A percentile compares a stretch with the other conserved stretches of the same genome.
phyloP scores from a whole-genome alignment of 2,888 invertebrate genomes.

The Hoplodrina blanda region DNA sequence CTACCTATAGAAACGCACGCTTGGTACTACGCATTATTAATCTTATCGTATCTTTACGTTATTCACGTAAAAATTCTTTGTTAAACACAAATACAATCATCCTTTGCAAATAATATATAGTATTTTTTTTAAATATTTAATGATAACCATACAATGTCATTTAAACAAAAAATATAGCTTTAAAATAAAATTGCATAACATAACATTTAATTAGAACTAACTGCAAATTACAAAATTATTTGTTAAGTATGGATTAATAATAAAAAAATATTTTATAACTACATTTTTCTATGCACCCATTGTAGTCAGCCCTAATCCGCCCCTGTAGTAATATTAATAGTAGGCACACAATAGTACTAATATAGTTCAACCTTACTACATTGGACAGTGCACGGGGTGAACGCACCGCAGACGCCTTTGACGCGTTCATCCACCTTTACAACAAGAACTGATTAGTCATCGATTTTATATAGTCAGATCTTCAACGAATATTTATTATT shows the following conservation, averaged over 20 bases:
- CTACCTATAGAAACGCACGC: too few species aligned
- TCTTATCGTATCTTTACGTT: neutral
- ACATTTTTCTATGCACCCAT: constrained; percentile 5
- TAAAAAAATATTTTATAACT: neutral
- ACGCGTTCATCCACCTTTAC: constrained; percentile 69
- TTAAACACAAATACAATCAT: too few species aligned
- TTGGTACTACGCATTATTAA: too few species aligned
- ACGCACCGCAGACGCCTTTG: constrained; percentile 64
- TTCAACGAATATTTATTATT: constrained; percentile 37
- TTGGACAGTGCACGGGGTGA: constrained; percentile 69
- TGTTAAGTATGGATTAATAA: too few species aligned
- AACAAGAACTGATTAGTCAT: constrained; percentile 68
- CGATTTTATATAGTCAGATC: constrained; percentile 67
- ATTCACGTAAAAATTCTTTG: neutral
- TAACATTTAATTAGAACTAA: too few species aligned
- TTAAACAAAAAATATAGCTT: too few species aligned
- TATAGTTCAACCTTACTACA: constrained; percentile 70
- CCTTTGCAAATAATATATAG: neutral
- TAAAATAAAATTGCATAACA: too few species aligned
- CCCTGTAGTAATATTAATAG: constrained; percentile 55
- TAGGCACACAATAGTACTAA: constrained; percentile 66
- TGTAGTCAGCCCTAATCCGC: constrained; percentile 28
- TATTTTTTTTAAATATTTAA: too few species aligned
- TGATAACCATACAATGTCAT: too few species aligned
- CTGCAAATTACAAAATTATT: too few species aligned